Conservation (phyloP, 2,113 vertebrate species). For the Peromyscus polionotus region DNA sequence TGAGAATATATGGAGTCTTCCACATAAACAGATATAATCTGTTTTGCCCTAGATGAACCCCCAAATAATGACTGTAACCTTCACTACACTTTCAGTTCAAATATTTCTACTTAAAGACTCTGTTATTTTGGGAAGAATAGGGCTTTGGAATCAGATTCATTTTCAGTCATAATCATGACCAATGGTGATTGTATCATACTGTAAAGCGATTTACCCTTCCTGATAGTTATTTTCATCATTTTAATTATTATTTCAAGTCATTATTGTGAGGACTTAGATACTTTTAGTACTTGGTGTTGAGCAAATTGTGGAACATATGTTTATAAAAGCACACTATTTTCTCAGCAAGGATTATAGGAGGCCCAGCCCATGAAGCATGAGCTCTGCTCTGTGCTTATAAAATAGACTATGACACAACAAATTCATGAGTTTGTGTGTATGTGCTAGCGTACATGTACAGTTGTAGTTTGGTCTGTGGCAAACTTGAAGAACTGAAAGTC, state of each 20-base stretch:
- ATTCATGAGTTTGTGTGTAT: background rate
- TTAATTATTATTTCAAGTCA: background rate
- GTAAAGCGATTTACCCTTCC: background rate
- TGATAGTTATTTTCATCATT: slow-evolving; percentile 20
- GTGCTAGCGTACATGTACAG: background rate
- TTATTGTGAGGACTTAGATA: slow-evolving; percentile 49
- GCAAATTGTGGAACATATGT: background rate
- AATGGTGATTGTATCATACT: background rate
- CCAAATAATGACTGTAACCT: background rate
- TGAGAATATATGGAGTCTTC: background rate
- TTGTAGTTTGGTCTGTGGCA: background rate
- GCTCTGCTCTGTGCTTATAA: background rate
- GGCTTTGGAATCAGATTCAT: slow-evolving; percentile 19
- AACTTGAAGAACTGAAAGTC: background rate
- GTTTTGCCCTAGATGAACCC: background rate
- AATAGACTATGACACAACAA: slow-evolving; percentile 26
- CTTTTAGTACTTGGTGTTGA: background rate
- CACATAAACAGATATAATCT: background rate
- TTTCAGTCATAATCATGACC: background rate
- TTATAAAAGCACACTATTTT: background rate
- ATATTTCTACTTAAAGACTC: background rate
- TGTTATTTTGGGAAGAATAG: background rate
- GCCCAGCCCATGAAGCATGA: slow-evolving; percentile 12
- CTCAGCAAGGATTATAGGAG: background rate
- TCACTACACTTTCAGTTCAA: background rate